Base-by-base conservation (phyloP, 2,888 invertebrate genomes). In the Philereme vetulata region DNA sequence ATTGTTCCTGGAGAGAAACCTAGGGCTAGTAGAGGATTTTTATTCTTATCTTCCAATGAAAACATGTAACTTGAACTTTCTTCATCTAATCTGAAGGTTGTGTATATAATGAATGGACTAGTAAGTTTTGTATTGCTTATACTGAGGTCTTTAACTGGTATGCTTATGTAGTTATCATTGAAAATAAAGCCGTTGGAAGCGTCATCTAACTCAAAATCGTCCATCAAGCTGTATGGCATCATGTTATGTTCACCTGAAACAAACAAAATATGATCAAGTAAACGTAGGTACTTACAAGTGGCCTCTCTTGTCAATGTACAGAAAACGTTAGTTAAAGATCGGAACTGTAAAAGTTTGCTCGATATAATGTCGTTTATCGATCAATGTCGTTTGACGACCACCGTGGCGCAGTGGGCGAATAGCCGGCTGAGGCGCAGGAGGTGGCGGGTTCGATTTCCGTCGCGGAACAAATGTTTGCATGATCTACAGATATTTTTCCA, bases 51-150 rank as follows among this genome's bases (percentile, higher is more conserved):
- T 33, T 71, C 70, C 56, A 90, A 77, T 1, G 82, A 77, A 65
- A 90, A 88, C 4, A 88, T 48, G 51, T 81, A 85, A 5, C 80
- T 65, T 0, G 66, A 54, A n/a, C 55, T 57, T 4, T 59, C 51
- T 10, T 64, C 57, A 5, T 75, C 67, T 1, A 82, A 60, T 63
- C 78, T 82, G 38, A 86, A 80, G 40, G 68, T 67, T 0, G 81
- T 65, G n/a, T 75, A 73, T 48, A 90, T 66, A n/a, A 82, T 68
- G 40, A 82, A 84, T 4, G 85, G 85, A 45, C 68, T 68, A 4
- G 69, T 54, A 8, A 88, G 42, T 21, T 9, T 67, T 36, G 61
- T 56, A 0, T 70, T 51, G 7, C 51, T 54, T 4, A 77, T 60
- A 4, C 49, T 11, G 3, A 76, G 62, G 6, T 65, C 38, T 4